Evolutionary conservation across 35 echinoderm and acorn worm genomes (phyloP).

Genomic region (Amphiura filiformis): DNA sequence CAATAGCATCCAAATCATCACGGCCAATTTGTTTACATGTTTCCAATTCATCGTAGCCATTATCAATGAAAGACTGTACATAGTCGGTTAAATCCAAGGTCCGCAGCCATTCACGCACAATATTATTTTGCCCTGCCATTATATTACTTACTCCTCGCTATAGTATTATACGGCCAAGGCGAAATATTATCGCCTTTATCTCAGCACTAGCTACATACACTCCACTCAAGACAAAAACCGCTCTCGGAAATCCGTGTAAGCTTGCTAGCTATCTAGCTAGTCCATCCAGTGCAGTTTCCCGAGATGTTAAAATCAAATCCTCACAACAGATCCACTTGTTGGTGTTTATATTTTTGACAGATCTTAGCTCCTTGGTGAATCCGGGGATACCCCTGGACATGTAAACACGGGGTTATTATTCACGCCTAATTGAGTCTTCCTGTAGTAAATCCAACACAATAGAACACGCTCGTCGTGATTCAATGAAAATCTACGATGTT

Average conservation of each 20-base stretch:
- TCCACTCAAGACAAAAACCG: not conserved
- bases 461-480: not conserved
- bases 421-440: not conserved
- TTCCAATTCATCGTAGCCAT: constrained; percentile 97
- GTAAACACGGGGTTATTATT: not conserved
- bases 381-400: not conserved
- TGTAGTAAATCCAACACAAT: not conserved
- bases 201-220: not conserved
- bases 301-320: not conserved
- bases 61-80: constrained; percentile 78
- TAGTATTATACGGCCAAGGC: not conserved
- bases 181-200: not conserved
- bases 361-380: not conserved
- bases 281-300: no score
- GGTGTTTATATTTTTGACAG: not conserved
- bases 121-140: constrained; percentile 52
- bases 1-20: constrained; percentile 92
- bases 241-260: not conserved
- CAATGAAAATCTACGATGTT: not conserved
- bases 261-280: no score
- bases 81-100: constrained; percentile 80
- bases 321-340: not conserved
- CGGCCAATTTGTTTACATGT: constrained; percentile 98
- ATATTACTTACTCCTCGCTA: not conserved
- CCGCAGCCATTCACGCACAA: constrained; percentile 93